phyloP scores from a whole-genome alignment of 2,113 vertebrate genomes.

The Spheniscus mendiculus region DNA sequence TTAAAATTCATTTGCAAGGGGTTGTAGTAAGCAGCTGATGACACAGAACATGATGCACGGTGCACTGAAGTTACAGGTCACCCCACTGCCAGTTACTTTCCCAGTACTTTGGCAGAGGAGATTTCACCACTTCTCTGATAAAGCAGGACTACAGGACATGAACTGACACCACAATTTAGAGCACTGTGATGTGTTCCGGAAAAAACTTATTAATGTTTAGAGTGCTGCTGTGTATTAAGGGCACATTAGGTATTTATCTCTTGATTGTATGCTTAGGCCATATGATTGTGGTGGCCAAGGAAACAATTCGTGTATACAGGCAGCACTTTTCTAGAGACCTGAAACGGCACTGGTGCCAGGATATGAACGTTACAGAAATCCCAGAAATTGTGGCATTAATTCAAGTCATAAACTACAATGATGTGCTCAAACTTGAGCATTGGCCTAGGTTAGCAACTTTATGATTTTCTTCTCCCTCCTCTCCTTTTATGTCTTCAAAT shows the following conservation, averaged over 20 bases:
- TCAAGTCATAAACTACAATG: background rate
- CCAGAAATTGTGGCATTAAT: background rate
- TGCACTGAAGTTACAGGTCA: rapidly evolving
- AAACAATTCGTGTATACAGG: background rate
- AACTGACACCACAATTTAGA: background rate
- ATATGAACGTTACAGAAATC: background rate
- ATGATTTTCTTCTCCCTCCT: background rate
- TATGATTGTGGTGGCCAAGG: background rate
- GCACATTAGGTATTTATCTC: background rate
- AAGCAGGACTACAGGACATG: background rate
- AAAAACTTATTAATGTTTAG: background rate
- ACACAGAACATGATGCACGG: background rate
- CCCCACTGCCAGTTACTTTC: background rate
- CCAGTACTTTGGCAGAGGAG: background rate
- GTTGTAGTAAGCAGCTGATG: background rate
- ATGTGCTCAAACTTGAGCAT: background rate
- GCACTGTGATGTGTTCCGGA: background rate
- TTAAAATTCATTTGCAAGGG: background rate
- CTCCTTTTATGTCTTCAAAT: background rate
- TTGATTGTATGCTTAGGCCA: background rate
- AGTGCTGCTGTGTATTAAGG: background rate
- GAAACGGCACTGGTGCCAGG: background rate
- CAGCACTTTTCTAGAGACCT: background rate
- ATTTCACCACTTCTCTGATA: background rate
- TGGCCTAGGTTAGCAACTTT: background rate